These are phyloP conservation scores for Salvelinus alpinus DNA, from an alignment of 2,113 vertebrate species.

Conservation along the genomic window DNA sequence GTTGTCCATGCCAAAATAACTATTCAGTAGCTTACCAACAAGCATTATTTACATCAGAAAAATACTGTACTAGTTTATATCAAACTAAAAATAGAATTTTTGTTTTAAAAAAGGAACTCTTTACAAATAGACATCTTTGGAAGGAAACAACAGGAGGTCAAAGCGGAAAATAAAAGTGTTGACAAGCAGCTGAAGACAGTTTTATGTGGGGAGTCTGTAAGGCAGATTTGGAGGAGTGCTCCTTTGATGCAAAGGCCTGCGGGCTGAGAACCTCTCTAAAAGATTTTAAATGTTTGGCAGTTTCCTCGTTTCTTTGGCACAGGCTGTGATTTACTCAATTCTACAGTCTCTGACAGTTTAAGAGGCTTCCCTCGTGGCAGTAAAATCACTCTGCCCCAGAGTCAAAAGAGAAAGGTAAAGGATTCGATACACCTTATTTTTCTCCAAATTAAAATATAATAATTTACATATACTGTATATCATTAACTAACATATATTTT, in stretches of 20 bases:
- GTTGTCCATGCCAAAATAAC: constrained; percentile 48
- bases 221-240: constrained; percentile 28
- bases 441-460: constrained; percentile 63
- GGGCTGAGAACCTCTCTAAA: constrained; percentile 52
- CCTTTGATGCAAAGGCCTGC: constrained; percentile 45
- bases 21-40: constrained; percentile 61
- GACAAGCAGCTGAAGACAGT: constrained; percentile 41
- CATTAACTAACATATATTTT: constrained; percentile 52
- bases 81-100: constrained; percentile 56
- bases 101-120: constrained; percentile 49
- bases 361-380: constrained; percentile 58
- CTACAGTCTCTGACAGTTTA: constrained; percentile 59
- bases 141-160: constrained; percentile 20
- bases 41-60: constrained; percentile 74
- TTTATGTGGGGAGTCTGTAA: constrained; percentile 47
- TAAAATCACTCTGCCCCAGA: constrained; percentile 37
- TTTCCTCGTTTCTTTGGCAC: constrained; percentile 57
- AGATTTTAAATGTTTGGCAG: constrained; percentile 58
- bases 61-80: constrained; percentile 69
- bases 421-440: constrained; percentile 48
- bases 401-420: constrained; percentile 1
- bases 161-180: constrained; percentile 26
- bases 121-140: constrained; percentile 52
- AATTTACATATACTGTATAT: constrained; percentile 33
- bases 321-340: constrained; percentile 61